phyloP scores from a whole-genome alignment of 2,113 vertebrate species.

The Neodon shergylaensis region DNA sequence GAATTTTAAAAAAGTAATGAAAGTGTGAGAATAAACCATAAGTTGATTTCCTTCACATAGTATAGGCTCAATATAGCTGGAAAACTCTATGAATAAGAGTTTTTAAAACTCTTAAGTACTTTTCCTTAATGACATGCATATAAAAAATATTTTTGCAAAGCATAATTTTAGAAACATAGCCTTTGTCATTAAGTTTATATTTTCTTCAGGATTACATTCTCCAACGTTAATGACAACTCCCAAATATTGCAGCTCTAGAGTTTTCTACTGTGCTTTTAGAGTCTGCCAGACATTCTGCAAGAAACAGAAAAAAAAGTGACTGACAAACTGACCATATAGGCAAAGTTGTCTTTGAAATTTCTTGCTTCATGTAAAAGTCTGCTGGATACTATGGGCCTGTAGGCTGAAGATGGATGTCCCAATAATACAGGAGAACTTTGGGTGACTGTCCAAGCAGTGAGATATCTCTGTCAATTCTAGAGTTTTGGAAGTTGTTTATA shows the following conservation, averaged over 20 bases:
- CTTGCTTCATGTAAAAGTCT: too few relatives aligned
- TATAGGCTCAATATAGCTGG: neutral
- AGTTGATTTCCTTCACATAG: neutral
- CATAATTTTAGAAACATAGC: neutral
- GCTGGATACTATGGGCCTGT: too few relatives aligned
- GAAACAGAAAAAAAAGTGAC: too few relatives aligned
- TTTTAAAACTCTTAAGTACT: neutral
- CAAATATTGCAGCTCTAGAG: neutral
- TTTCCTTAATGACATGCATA: neutral
- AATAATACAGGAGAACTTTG: too few relatives aligned
- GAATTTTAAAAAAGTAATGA: neutral
- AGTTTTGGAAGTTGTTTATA: too few relatives aligned
- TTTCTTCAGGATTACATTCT: neutral
- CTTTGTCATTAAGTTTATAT: neutral
- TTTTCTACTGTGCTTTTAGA: neutral
- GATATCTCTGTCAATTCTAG: too few relatives aligned
- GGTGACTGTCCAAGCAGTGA: too few relatives aligned
- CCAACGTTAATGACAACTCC: neutral
- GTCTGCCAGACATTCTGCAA: too few relatives aligned
- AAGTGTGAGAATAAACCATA: neutral
- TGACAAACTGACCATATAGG: too few relatives aligned
- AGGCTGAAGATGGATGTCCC: too few relatives aligned
- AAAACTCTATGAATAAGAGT: neutral
- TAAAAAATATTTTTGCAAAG: neutral
- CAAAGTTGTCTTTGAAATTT: too few relatives aligned